Base-by-base conservation (phyloP, 2,797 vertebrate genomes). In the Oophaga sylvatica region DNA sequence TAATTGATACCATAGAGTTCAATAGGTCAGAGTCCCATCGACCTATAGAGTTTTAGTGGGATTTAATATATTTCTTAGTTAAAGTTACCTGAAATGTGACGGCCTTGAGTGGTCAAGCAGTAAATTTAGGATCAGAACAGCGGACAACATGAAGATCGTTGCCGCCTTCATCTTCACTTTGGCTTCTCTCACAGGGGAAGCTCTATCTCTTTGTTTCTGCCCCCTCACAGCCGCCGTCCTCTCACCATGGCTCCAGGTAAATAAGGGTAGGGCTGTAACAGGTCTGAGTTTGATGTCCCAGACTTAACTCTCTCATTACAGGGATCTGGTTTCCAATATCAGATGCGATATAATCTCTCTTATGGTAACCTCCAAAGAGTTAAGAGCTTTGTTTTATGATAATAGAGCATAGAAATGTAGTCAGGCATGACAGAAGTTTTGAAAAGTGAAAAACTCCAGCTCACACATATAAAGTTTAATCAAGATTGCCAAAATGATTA, bases 251-350 rank as follows among this genome's bases (percentile, higher is more conserved):
- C 31, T 81, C 8, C 22, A 31, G 67, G 11, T 15, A 59, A 16
- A 63, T 45, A n/a, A 48, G 80, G 85, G 85, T 53, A 60, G 85
- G 79, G 79, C 85, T 12, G 56, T 63, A 10, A 56, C 31, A 57
- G 63, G 79, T 81, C 65, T 81, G 13, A 73, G 17, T 73, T 16
- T 35, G 60, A 87, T 29, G n/a, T n/a, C 68, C 78, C 45, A 87
- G 45, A 41, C 31, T 87, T 81, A 87, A 87, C 78, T 35, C 78
- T 81, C 68, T 73, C 56, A 62, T 13, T 35, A 1, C 67, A 71
- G 67, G 7, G n/a, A 57, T 57, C 22, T n/a, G 48, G 26, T 68
- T 45, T 62, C 29, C 10, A 31, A 13, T 2, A 63, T 17, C 5
- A 71, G 12, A 0, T n/a, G n/a, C 16, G 7, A 65, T 3, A 17